Evolutionary conservation across 1,140 invertebrate genomes (phyloP).

Genomic region (Schlechtendalia chinensis): DNA sequence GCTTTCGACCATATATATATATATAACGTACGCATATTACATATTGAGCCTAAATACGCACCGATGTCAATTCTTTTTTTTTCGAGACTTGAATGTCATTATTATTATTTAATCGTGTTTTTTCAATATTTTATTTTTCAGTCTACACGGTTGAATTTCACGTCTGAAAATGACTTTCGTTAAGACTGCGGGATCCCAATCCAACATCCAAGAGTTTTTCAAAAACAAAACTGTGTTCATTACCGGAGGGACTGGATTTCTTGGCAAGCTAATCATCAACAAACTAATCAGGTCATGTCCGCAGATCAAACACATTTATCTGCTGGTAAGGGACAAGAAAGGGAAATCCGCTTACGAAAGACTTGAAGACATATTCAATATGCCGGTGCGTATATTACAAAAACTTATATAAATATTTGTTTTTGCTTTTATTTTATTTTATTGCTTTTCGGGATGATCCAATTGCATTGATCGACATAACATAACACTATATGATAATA

Average conservation of each 20-base stretch:
- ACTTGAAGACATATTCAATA: constrained; percentile 64
- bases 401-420: too few relatives aligned
- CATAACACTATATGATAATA: too few relatives aligned
- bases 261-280: constrained; percentile 67
- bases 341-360: constrained; percentile 63
- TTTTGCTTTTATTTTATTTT: too few relatives aligned
- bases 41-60: too few relatives aligned
- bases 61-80: not conserved
- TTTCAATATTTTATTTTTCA: constrained; percentile 3
- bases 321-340: constrained; percentile 70
- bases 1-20: not conserved
- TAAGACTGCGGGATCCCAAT: not conserved
- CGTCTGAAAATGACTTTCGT: not conserved
- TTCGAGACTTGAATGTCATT: not conserved
- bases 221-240: constrained; percentile 64
- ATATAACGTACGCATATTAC: too few relatives aligned
- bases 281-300: constrained; percentile 61
- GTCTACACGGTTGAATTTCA: not conserved
- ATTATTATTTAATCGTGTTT: too few relatives aligned
- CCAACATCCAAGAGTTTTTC: constrained; percentile 50
- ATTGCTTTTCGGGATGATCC: too few relatives aligned
- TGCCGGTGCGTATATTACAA: constrained; percentile 63
- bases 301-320: constrained; percentile 65
- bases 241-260: constrained; percentile 74
- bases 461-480: too few relatives aligned